Percentiles rank a stretch among this genome's conserved stretches.
Evolutionary conservation across 2,113 vertebrate genomes (phyloP).

Genomic region (Eudorcas thomsonii): DNA sequence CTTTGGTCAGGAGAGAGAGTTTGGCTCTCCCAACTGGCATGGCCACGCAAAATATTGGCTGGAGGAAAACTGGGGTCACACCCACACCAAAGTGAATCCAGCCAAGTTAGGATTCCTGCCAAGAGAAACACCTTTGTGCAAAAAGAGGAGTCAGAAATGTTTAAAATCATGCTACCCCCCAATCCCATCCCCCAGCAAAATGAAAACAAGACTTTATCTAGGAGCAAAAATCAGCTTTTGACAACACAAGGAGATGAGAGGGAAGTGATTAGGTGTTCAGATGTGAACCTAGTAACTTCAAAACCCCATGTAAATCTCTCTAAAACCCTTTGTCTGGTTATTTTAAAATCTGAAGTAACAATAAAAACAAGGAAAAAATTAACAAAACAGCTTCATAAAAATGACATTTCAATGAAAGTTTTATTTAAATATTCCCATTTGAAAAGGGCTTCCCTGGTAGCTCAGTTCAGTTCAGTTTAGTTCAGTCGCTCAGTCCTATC

Average conservation of each 20-base stretch:
- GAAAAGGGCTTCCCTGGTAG: not conserved
- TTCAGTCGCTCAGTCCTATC: no score
- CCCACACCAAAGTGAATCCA: conserved; percentile 43
- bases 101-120: conserved; percentile 61
- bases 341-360: conserved; percentile 11
- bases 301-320: not conserved
- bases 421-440: not conserved
- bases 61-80: conserved; percentile 49
- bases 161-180: conserved; percentile 37
- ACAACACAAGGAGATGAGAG: not conserved
- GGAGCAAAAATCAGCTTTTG: conserved; percentile 7
- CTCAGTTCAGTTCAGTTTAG: not conserved
- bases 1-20: conserved; percentile 9
- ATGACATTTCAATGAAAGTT: not conserved
- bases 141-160: conserved; percentile 44
- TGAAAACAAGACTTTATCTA: conserved; percentile 36
- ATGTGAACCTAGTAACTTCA: conserved; percentile 7
- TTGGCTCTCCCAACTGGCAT: conserved; percentile 67
- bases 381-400: conserved; percentile 6
- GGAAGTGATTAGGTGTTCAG: not conserved
- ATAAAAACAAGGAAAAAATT: not conserved
- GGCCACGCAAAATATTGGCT: conserved; percentile 58
- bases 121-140: conserved; percentile 60
- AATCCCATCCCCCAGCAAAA: conserved; percentile 1
- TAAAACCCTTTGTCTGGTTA: not conserved